These are phyloP conservation scores for Slavum lentiscoides DNA, from an alignment of 2,888 invertebrate species.

Conservation along the genomic window DNA sequence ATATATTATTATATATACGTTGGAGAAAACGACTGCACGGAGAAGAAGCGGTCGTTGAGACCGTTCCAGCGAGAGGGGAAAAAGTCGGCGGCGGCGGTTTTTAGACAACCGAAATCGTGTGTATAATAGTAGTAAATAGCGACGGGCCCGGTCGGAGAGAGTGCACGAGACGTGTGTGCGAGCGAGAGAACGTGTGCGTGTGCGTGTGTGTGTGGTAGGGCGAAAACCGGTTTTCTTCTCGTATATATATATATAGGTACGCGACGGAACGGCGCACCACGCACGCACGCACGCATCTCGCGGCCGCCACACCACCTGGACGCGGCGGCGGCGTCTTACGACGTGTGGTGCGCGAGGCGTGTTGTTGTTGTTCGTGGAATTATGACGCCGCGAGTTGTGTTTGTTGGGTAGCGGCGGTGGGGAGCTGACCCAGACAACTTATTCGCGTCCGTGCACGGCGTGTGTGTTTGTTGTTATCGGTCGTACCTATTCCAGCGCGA, in stretches of 20 bases:
- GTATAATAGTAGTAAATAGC: no score
- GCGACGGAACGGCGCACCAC: no score
- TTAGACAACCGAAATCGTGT: constrained; percentile 42
- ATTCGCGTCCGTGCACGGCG: constrained; percentile 2
- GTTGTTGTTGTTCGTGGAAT: no score
- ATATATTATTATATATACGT: background rate
- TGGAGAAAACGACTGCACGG: background rate
- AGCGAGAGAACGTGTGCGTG: no score
- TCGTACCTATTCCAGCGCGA: no score
- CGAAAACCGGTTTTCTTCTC: constrained; percentile 31
- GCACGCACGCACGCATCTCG: no score
- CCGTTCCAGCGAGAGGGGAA: background rate
- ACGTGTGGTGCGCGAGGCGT: no score
- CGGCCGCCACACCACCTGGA: no score
- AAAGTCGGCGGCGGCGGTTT: constrained; percentile 6
- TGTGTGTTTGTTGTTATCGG: background rate
- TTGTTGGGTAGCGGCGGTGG: background rate
- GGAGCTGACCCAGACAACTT: constrained; percentile 42
- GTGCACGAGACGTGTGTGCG: no score
- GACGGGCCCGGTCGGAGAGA: background rate
- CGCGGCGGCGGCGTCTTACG: no score
- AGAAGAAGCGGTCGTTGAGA: background rate
- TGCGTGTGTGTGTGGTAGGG: background rate
- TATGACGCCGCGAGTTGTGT: no score
- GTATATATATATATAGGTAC: no score